Percentiles rank a stretch among this genome's conserved stretches.
Conservation (phyloP, 64 coral and sea anemone genomes). For the Stichodactyla helianthus region DNA sequence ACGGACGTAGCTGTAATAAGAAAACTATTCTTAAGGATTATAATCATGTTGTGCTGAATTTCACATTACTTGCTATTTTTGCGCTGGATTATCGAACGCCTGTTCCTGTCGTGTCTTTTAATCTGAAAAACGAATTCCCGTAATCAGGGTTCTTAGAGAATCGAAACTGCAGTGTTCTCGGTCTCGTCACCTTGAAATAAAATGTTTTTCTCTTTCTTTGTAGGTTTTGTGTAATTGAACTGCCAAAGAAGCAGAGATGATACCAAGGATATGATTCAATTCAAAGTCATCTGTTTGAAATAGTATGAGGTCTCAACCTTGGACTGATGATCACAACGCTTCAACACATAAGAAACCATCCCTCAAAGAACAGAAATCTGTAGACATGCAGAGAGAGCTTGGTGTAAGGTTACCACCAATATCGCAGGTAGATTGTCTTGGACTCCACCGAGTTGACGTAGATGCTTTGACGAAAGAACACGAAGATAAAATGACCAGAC, state of each 20-base stretch:
- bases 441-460: constrained; percentile 31
- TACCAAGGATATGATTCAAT: neutral
- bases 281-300: neutral
- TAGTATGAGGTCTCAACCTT: neutral
- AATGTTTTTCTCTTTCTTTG: too few relatives aligned
- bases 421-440: constrained; percentile 52
- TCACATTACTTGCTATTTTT: neutral
- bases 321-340: neutral
- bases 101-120: neutral
- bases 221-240: neutral
- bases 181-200: too few relatives aligned
- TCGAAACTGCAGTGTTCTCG: too few relatives aligned
- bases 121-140: neutral
- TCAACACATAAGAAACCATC: neutral
- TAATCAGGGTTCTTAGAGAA: too few relatives aligned
- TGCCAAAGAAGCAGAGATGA: too few relatives aligned
- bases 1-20: neutral
- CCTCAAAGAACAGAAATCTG: neutral
- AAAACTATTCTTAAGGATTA: neutral
- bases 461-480: constrained; percentile 13
- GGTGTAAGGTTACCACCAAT: constrained; percentile 11
- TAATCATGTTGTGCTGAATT: neutral
- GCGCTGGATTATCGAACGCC: neutral
- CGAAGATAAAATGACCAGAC: constrained; percentile 4
- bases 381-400: neutral